Base-by-base conservation (phyloP, 1,140 invertebrate genomes). In the Drosophila subobscura region DNA sequence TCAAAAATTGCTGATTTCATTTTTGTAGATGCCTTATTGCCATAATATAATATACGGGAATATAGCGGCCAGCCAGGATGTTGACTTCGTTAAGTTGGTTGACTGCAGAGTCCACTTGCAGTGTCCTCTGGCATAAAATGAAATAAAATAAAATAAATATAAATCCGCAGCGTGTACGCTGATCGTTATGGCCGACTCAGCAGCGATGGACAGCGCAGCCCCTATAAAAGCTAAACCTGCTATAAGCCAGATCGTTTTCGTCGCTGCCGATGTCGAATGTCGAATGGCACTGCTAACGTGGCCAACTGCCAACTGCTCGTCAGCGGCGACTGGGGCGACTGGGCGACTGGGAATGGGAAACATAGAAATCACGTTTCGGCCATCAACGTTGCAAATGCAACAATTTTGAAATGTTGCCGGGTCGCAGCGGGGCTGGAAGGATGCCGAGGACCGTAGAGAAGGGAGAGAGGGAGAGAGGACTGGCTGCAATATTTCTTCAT, bases 311-410 rank as follows among this genome's bases (percentile, higher is more conserved):
- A 51, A 20, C 56, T 46, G 51, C 40, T 23, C 53, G 33, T 60
- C 68, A 33, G 59, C 49, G 71, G 27, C 1, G 5, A 6, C 27
- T 29, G 27, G 6, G 33, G 33, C 33, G 33, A 20, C 16, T 20
- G 6, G 33, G 33, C 33, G 33, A 20, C 16, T 20, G 16, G 16
- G 16, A 88, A 52, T 88, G 81, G 81, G 78, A 88, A 88, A 88
- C 83, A 89, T 81, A 86, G 80, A 89, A 89, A 89, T 89, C 86
- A 89, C 86, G 86, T 89, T 89, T 89, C 57, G 40, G 75, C 86
- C 86, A 86, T 89, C 86, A 89, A 90, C 72, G 78, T 70, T 71
- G 77, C 75, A 85, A 89, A 89, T 79, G 78, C 78, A 89, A 89
- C 79, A 89, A 89, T 90, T 89, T 89, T 72, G 49, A 75, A 75